These are phyloP conservation scores for Acanthosepion pharaonis DNA, from an alignment of 2,888 invertebrate species.

Conservation along the genomic window DNA sequence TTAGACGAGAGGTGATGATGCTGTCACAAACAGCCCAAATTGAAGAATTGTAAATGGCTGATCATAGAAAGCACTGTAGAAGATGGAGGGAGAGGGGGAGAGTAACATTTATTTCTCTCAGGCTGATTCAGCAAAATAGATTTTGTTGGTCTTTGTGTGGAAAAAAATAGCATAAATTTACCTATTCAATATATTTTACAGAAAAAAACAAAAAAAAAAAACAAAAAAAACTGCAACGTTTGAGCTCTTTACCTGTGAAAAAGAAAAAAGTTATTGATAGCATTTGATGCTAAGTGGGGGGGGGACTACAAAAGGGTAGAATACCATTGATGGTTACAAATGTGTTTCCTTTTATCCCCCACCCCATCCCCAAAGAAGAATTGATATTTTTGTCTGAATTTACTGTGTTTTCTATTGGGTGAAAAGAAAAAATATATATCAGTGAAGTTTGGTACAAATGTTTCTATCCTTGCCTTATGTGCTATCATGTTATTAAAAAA, in stretches of 20 bases:
- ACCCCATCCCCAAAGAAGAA: neutral
- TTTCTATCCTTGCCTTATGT: neutral
- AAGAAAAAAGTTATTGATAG: neutral
- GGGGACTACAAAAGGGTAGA: too few relatives aligned
- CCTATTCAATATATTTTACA: conserved; percentile 9
- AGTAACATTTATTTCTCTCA: neutral
- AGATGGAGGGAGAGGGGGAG: neutral
- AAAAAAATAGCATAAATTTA: neutral
- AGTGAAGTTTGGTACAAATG: conserved; percentile 10
- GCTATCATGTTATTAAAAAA: neutral
- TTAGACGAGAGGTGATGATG: neutral
- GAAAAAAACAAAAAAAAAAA: neutral
- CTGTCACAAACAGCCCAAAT: neutral
- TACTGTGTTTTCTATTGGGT: neutral
- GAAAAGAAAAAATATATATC: neutral
- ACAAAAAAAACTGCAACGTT: neutral
- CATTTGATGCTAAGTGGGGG: neutral
- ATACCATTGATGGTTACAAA: neutral
- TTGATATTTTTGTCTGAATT: conserved; percentile 11
- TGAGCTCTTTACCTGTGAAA: neutral
- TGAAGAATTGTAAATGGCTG: neutral
- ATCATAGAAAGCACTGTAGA: neutral
- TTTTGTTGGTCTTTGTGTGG: neutral
- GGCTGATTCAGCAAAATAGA: neutral
- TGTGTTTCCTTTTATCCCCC: neutral